These are phyloP conservation scores for Scolopax bukidnonensis DNA, from an alignment of 2,797 vertebrate genomes.

Conservation along the genomic window DNA sequence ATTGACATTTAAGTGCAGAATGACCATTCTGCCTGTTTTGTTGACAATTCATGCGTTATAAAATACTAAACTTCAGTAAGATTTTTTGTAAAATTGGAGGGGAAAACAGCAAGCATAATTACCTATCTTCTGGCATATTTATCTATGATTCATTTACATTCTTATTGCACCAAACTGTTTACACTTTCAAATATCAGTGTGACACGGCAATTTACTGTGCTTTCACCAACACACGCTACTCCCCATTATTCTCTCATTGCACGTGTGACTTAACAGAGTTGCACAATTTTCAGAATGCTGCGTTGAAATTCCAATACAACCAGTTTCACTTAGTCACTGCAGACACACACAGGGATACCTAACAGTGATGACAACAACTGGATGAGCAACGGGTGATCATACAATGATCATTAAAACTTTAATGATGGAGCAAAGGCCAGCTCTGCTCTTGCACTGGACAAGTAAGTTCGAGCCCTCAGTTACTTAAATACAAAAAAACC, in stretches of 20 bases:
- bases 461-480: neutral
- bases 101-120: neutral
- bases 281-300: neutral
- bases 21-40: neutral
- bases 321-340: neutral
- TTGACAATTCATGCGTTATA: neutral
- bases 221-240: neutral
- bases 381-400: neutral
- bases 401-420: neutral
- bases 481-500: neutral
- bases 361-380: neutral
- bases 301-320: neutral
- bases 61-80: neutral
- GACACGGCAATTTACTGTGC: neutral
- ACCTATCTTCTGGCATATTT: neutral
- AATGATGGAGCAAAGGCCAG: neutral
- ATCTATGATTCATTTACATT: neutral
- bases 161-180: neutral
- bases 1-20: neutral
- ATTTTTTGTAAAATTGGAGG: neutral
- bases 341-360: neutral
- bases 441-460: neutral
- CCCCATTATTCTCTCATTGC: neutral
- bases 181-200: neutral
- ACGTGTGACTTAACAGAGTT: neutral